A percentile compares a stretch with the other conserved stretches of the same genome.
phyloP scores from a whole-genome alignment of 2,797 vertebrate genomes.

The Acanthis flammea region DNA sequence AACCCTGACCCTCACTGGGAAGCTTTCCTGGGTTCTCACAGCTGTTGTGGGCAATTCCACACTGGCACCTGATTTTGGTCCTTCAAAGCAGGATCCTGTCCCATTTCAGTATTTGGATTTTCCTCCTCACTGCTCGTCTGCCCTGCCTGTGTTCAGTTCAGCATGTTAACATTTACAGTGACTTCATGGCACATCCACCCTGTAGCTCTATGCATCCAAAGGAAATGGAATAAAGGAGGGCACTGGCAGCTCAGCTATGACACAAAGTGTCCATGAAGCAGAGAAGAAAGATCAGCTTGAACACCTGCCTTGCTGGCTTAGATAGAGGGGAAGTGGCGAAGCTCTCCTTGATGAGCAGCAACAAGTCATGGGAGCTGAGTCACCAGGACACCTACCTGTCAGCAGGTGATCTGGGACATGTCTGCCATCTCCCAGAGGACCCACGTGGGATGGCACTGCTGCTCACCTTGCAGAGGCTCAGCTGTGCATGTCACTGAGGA shows the following conservation, averaged over 20 bases:
- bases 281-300: neutral
- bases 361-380: neutral
- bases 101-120: neutral
- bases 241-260: neutral
- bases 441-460: neutral
- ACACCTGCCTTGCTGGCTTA: neutral
- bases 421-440: neutral
- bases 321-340: neutral
- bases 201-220: neutral
- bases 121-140: neutral
- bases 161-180: rapidly evolving
- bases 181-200: neutral
- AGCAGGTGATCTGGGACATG: neutral
- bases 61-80: neutral
- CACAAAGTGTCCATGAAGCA: neutral
- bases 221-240: neutral
- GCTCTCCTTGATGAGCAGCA: neutral
- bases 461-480: neutral
- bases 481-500: neutral
- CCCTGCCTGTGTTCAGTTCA: neutral
- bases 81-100: neutral
- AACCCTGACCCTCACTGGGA: neutral
- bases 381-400: neutral
- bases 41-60: neutral
- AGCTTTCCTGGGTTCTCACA: neutral